phyloP scores from a whole-genome alignment of 1,140 invertebrate genomes.

The Rhyacophila brunnea region DNA sequence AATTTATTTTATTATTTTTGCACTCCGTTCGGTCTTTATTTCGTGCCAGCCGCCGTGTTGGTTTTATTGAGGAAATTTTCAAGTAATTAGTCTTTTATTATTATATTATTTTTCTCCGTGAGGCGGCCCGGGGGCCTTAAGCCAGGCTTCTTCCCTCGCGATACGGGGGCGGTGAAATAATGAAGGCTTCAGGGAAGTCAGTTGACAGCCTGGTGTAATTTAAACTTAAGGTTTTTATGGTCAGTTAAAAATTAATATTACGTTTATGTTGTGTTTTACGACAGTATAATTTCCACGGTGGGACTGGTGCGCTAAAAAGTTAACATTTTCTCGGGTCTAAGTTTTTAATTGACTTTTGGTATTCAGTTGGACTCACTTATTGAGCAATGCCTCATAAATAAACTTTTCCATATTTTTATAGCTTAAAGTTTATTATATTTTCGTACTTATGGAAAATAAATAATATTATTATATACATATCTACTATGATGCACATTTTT shows the following conservation, averaged over 20 bases:
- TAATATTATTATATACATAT: too few relatives aligned
- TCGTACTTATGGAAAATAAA: too few relatives aligned
- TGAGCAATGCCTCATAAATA: too few relatives aligned
- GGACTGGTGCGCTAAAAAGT: not conserved
- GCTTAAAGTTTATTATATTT: too few relatives aligned
- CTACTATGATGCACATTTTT: too few relatives aligned
- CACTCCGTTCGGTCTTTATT: conserved; percentile 37
- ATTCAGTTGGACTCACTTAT: too few relatives aligned
- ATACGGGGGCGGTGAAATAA: conserved; percentile 2
- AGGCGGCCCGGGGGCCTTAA: conserved; percentile 15
- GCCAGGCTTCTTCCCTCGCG: too few relatives aligned
- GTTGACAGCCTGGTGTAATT: conserved; percentile 22
- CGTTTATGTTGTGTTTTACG: conserved; percentile 36
- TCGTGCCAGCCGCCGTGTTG: conserved; percentile 35
- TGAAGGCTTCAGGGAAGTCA: conserved; percentile 19
- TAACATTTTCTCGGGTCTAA: too few relatives aligned
- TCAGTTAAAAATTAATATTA: conserved; percentile 35
- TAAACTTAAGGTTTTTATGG: conserved; percentile 36
- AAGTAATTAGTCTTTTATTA: conserved; percentile 39
- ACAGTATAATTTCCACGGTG: conserved; percentile 16
- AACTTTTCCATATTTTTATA: too few relatives aligned
- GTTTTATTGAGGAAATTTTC: conserved; percentile 38
- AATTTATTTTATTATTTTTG: conserved; percentile 39
- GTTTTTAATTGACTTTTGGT: too few relatives aligned
- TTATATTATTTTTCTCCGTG: conserved; percentile 36